Evolutionary conservation across 2,888 invertebrate species (phyloP).

Genomic region (Patella depressa): DNA sequence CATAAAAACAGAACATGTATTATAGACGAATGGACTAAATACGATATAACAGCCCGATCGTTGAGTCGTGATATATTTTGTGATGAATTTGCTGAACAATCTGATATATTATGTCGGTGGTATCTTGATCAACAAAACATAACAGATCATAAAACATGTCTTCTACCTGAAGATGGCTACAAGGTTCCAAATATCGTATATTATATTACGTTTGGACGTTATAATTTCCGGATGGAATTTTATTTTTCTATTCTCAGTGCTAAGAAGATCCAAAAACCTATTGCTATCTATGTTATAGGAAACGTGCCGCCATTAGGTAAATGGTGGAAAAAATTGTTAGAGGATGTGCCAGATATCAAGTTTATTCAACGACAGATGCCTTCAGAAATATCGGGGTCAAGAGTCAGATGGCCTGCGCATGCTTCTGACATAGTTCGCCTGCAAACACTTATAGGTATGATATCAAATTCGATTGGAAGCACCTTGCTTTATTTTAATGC

Average conservation of each 20-base stretch:
- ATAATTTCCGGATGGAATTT: not conserved
- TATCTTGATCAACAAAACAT: not conserved
- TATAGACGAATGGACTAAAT: not conserved
- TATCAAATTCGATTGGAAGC: too few species aligned
- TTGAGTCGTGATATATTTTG: not conserved
- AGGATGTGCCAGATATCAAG: not conserved
- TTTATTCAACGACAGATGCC: conserved; percentile 5
- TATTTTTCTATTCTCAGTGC: not conserved
- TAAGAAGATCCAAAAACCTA: not conserved
- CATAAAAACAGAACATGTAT: not conserved
- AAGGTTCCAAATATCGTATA: not conserved
- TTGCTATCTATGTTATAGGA: not conserved
- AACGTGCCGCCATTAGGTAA: not conserved
- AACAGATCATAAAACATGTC: not conserved
- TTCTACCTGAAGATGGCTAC: not conserved
- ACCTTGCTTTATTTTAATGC: too few species aligned
- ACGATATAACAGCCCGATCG: not conserved
- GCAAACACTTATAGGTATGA: conserved; percentile 30
- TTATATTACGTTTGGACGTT: not conserved
- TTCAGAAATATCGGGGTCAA: conserved; percentile 7
- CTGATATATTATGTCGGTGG: conserved; percentile 1
- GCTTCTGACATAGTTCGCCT: conserved; percentile 36
- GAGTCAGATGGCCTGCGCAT: conserved; percentile 23
- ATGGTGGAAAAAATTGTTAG: not conserved
- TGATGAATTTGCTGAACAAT: not conserved